phyloP scores from a whole-genome alignment of 2,113 vertebrate species.

The Numida meleagris region DNA sequence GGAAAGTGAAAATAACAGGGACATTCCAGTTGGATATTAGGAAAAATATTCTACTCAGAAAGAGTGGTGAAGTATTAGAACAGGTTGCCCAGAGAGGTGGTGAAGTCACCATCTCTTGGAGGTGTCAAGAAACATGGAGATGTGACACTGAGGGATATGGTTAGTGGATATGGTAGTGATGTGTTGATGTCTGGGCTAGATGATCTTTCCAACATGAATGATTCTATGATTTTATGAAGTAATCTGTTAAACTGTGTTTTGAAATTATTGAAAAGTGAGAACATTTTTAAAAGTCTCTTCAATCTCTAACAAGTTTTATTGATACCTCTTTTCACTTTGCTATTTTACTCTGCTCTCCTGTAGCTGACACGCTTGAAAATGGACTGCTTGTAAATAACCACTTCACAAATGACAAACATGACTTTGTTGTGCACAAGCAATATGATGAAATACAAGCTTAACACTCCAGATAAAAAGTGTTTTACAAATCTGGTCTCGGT shows the following conservation, averaged over 20 bases:
- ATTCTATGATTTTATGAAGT: not conserved
- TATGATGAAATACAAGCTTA: not conserved
- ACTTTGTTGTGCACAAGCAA: not conserved
- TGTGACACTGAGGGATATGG: too few relatives aligned
- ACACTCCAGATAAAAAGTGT: not conserved
- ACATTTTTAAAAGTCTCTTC: not conserved
- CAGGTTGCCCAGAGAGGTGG: too few relatives aligned
- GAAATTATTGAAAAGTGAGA: not conserved
- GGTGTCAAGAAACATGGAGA: too few relatives aligned
- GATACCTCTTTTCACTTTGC: not conserved
- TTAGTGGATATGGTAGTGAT: too few relatives aligned
- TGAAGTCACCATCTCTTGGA: too few relatives aligned
- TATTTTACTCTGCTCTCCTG: not conserved
- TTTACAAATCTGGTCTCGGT: not conserved
- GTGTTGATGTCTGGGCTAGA: too few relatives aligned
- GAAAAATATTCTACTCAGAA: too few relatives aligned
- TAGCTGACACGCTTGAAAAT: conserved; percentile 22
- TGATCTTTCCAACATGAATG: too few relatives aligned
- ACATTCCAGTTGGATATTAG: not conserved
- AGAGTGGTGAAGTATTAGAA: too few relatives aligned
- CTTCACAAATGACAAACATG: not conserved
- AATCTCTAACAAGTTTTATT: not conserved
- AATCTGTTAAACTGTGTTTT: not conserved
- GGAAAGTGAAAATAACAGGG: not conserved
- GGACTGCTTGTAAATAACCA: not conserved